phyloP scores from a whole-genome alignment of 2,888 invertebrate species.

The Alsophila aescularia region DNA sequence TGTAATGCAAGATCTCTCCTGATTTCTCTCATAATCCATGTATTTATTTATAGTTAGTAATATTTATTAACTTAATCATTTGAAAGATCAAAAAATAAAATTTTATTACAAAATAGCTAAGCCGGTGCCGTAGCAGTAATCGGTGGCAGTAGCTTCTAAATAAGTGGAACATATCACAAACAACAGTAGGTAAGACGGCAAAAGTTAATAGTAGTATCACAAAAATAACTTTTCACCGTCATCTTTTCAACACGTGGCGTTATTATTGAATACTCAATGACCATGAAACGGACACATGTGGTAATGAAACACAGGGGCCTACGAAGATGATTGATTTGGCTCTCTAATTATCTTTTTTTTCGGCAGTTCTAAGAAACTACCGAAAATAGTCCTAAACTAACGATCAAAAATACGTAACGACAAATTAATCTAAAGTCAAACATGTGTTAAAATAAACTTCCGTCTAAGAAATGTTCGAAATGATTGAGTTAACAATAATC shows the following conservation, averaged over 20 bases:
- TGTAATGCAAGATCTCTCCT: too few relatives aligned
- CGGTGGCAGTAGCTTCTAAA: background rate
- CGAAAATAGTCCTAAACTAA: slow-evolving; percentile 6
- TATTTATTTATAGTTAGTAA: too few relatives aligned
- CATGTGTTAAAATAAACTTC: too few relatives aligned
- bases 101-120: too few relatives aligned
- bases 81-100: too few relatives aligned
- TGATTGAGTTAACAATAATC: too few relatives aligned
- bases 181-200: too few relatives aligned
- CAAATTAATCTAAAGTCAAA: slow-evolving; percentile 1
- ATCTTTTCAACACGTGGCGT: slow-evolving; percentile 25
- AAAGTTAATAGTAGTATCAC: slow-evolving; percentile 5
- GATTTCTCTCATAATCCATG: too few relatives aligned
- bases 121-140: too few relatives aligned
- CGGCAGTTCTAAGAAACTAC: slow-evolving; percentile 4
- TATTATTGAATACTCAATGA: slow-evolving; percentile 28
- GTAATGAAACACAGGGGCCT: slow-evolving; percentile 18
- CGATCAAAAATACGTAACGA: background rate
- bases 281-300: slow-evolving; percentile 27
- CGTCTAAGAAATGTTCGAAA: too few relatives aligned
- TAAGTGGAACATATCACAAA: background rate
- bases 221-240: slow-evolving; percentile 20
- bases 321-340: slow-evolving; percentile 32
- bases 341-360: slow-evolving; percentile 37
- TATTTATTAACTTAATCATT: too few relatives aligned